Evolutionary conservation across 2,888 invertebrate genomes (phyloP), one percentile per base, ranked within the genome.

Genomic region (Lysandra bellargus): DNA sequence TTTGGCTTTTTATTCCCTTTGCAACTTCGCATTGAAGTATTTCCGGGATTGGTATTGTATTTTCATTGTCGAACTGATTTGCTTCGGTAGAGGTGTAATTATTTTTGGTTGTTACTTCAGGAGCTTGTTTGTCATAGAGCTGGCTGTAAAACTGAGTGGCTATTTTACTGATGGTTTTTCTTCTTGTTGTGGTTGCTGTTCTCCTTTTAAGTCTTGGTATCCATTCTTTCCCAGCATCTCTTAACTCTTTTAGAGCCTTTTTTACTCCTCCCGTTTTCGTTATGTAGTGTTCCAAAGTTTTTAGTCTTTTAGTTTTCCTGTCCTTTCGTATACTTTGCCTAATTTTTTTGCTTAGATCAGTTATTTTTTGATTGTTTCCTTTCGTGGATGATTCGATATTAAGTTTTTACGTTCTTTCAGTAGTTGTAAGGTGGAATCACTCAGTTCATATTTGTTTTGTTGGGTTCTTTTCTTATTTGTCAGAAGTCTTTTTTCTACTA

Each of bases 1-100:
- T 78, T 78, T 79, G 79, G 9, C 72, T 78, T 72, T 78, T 73
- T 37, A 79, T 75, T 30, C n/a, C 76, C 9, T 78, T 69, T 74
- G 73, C 74, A 40, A 80, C 73, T 74, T 69, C 75, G 17, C 17
- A n/a, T 49, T 9, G 12, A 12, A 78, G 61, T 6, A 79, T 69
- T 44, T 75, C 14, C 4, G 57, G 72, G 5, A 78, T 53, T 53
- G 0, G 53, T 53, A 12, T 23, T 4, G 77, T 4, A 14, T 77
- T 60, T 60, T 7, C n/a, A 5, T 49, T 23, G 30, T 23, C 14
- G 2, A 30, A 4, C 6, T 30, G 64, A 64, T 12, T 5, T 14
- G 64, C 4, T 14, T 57, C 57, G 14, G 57, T 4, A 57, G 4
- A 57, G 17, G 14, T 57, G 17, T 57, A 17, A 12, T 4, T 4